Conservation (phyloP, 2,888 invertebrate genomes). For the Fabriciana adippe region DNA sequence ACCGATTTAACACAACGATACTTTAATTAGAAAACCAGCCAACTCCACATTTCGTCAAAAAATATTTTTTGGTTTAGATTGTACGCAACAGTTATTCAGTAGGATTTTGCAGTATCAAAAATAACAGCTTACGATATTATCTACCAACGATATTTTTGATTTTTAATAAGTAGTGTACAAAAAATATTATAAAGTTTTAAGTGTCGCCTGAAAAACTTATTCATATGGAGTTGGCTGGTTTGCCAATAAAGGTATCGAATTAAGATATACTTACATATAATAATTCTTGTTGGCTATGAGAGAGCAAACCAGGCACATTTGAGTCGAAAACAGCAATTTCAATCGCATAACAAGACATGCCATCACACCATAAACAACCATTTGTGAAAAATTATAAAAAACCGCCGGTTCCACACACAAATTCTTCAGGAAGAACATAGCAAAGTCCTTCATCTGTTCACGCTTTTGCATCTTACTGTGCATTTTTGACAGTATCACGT, state of each 20-base stretch:
- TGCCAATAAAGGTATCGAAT: too few species aligned
- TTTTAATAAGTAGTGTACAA: too few species aligned
- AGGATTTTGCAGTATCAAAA: too few species aligned
- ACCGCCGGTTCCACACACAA: constrained; percentile 78
- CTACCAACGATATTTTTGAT: too few species aligned
- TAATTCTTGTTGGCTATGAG: constrained; percentile 84
- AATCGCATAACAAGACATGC: constrained; percentile 89
- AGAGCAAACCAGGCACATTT: constrained; percentile 88
- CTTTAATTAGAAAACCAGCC: too few species aligned
- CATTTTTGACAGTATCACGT: constrained; percentile 41
- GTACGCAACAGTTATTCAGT: too few species aligned
- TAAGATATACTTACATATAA: constrained; percentile 63
- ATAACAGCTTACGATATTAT: too few species aligned
- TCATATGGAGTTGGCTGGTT: too few species aligned
- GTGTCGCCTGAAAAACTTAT: too few species aligned
- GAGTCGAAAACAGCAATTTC: constrained; percentile 89
- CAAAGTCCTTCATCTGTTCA: constrained; percentile 35
- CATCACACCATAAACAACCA: constrained; percentile 87
- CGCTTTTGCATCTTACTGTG: constrained; percentile 34
- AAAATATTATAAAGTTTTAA: too few species aligned
- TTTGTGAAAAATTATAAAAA: constrained; percentile 87
- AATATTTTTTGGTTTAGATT: too few species aligned
- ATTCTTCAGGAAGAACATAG: constrained; percentile 56
- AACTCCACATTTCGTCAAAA: too few species aligned
- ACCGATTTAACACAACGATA: not conserved